Base-by-base conservation (phyloP, 1,140 invertebrate species). In the Neodiprion virginianus region DNA sequence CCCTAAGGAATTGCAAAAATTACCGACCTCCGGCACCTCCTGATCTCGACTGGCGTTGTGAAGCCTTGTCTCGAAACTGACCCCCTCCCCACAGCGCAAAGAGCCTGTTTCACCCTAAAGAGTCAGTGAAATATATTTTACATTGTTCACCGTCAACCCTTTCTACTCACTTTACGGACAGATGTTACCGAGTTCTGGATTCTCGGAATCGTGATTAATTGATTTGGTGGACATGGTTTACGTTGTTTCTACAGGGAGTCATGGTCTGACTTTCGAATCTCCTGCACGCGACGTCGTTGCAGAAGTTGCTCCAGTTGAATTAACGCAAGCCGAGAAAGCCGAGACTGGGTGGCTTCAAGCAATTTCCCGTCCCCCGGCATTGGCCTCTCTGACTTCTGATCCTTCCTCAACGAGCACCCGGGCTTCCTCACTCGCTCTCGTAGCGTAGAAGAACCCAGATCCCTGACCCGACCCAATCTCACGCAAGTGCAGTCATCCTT, bases 401-500 rank as follows among this genome's bases (percentile, higher is more conserved):
- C 53, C 53, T 61, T 61, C n/a, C 53, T 61, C 53, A 61, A 61
- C 8, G 53, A 61, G 53, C 53, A 61, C 53, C 53, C 53, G 53
- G 53, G 11, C 8, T 61, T 61, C 53, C 53, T 61, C 8, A 14
- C 53, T 61, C 53, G 53, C 11, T 61, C n/a, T 61, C 53, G 53
- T 61, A 8, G 53, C 53, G 53, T 17, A 8, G 53, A 61, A 61
- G 53, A 61, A 61, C 11, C 53, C n/a, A 17, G n/a, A 61, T 61
- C 28, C 28, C 28, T 40, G 28, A 40, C 28, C 28, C 28, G 28
- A 40, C 53, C 53, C 53, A 61, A 12, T 61, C 53, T 1, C 11
- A 61, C 53, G 53, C 28, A 40, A 40, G 28, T 40, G 28, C 4
- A 61, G 11, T 61, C 53, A 61, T 61, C 53, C 53, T 61, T 0